Conservation (phyloP, 2,797 vertebrate genomes). For the Danio tinwini region DNA sequence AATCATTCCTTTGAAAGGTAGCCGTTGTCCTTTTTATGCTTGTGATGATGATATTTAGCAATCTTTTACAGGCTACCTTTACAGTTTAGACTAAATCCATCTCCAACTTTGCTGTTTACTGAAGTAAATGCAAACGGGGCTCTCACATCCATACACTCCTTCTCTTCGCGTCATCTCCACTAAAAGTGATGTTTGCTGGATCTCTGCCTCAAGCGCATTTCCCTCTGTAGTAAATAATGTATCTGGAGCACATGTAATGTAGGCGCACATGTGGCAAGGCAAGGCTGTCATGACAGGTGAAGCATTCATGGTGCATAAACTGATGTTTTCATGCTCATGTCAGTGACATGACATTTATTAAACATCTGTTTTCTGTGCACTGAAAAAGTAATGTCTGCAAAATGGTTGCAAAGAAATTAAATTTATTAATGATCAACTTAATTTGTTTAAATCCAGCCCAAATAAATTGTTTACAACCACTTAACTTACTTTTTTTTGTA, state of each 20-base stretch:
- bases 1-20: constrained; percentile 42
- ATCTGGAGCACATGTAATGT: constrained; percentile 23
- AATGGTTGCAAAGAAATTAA: no score
- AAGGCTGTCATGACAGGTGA: constrained; percentile 25
- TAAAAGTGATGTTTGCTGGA: constrained; percentile 13
- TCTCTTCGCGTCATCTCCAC: neutral
- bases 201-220: constrained; percentile 2
- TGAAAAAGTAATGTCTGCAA: no score
- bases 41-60: constrained; percentile 26
- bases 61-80: constrained; percentile 13
- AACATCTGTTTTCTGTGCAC: neutral
- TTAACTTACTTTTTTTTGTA: no score
- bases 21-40: constrained; percentile 12
- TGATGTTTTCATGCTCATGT: neutral
- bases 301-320: neutral
- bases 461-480: no score
- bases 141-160: neutral
- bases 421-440: no score
- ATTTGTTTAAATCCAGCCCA: no score
- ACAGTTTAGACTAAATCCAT: constrained; percentile 12
- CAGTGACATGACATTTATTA: neutral
- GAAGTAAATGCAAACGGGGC: neutral
- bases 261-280: constrained; percentile 13
- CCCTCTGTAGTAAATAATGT: constrained; percentile 32
- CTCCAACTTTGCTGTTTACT: constrained; percentile 26